Base-by-base conservation (phyloP, 2,113 vertebrate species). In the Podilymbus podiceps region DNA sequence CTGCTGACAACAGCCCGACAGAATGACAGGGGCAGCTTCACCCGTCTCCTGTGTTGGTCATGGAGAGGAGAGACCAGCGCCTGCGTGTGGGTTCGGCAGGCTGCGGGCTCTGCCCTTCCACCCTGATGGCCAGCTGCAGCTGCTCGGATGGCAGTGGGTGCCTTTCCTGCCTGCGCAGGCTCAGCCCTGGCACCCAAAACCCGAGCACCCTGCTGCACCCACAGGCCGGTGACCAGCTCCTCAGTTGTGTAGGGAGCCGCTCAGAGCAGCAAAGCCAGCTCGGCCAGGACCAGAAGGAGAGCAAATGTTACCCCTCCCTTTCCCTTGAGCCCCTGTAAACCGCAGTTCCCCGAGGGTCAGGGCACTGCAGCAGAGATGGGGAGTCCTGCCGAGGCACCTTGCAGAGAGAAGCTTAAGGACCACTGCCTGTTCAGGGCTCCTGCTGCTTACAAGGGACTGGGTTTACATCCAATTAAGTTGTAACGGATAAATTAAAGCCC, bases 401-500 rank as follows among this genome's bases (percentile, higher is more conserved):
- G 52, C 35, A 72, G 73, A 66, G 44, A 72, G 44, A 64, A 79
- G 44, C 66, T 73, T 27, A 46, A 46, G 59, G 35, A 67, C 52
- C 18, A 7, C n/a, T 27, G 42, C 35, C 17, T 63, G 42, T 52
- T 90, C 67, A 44, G 52, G 27, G 50, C 50, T 78, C 24, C 67
- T 72, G 59, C 74, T 79, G 73, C 89, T 72, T 66, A 46, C 38
- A 91, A 79, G 81, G 66, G 81, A 44, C 74, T 72, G 33, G 13
- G 66, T 91, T 85, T 85, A 79, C 59, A 91, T 85, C 67, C 81
- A 91, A 73, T 91, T 91, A 91, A 85, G 74, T 55, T 85, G 81
- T 72, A 73, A 72, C 4, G 15, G 74, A 91, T 73, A 91, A 85
- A 85, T 79, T 78, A 79, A 85, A 91, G 66, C 81, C 74, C 81